Percentiles rank a stretch among this genome's conserved stretches.
Conservation (phyloP, 2,113 vertebrate species). For the Sminthopsis crassicaudata region DNA sequence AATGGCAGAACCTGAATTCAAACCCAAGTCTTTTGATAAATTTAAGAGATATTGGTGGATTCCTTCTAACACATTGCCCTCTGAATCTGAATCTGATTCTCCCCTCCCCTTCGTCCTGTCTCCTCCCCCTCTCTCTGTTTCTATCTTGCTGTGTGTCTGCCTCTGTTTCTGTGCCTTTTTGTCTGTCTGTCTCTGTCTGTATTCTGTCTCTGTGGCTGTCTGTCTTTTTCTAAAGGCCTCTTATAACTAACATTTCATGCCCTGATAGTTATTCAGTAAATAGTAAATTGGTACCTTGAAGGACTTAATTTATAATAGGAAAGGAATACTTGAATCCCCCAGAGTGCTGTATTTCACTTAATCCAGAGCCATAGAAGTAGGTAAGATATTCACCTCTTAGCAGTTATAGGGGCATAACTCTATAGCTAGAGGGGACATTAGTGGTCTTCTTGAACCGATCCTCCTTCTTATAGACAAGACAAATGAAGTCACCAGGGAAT, state of each 20-base stretch:
- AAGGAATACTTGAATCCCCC: neutral
- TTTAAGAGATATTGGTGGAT: neutral
- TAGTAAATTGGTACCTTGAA: neutral
- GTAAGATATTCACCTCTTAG: neutral
- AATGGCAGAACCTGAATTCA: neutral
- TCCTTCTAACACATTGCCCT: neutral
- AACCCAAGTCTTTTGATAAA: neutral
- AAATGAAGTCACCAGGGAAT: neutral
- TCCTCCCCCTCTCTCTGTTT: neutral
- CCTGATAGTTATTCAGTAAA: neutral
- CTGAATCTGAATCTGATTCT: neutral
- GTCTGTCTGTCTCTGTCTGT: too few relatives aligned
- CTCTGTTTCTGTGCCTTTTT: too few relatives aligned
- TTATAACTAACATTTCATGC: neutral
- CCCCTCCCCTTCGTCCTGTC: too few relatives aligned
- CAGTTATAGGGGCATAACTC: neutral
- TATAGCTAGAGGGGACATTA: neutral
- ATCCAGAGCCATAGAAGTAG: neutral
- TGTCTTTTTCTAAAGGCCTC: too few relatives aligned
- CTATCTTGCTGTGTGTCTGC: neutral
- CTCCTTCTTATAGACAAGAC: neutral
- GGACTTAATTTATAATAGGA: neutral
- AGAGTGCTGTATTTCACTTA: neutral
- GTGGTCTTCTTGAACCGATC: neutral
- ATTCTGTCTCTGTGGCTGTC: too few relatives aligned